Evolutionary conservation across 2,113 vertebrate genomes (phyloP).

Genomic region (Capreolus pygargus): DNA sequence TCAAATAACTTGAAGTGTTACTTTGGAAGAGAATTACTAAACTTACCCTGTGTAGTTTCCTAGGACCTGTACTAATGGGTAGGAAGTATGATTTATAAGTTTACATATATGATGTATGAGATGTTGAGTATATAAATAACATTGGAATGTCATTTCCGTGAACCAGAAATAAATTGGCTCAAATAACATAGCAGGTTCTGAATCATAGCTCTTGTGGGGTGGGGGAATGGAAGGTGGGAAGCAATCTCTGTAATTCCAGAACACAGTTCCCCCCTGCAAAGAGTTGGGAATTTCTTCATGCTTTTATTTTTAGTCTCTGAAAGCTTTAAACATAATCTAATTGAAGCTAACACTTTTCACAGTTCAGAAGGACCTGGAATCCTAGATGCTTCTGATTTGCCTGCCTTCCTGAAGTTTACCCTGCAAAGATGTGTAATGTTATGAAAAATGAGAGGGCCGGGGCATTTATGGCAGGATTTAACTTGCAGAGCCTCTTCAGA

Average conservation of each 20-base stretch:
- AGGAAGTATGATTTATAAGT: background rate
- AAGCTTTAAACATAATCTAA: background rate
- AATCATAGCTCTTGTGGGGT: background rate
- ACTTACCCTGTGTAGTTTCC: background rate
- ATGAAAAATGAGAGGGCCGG: background rate
- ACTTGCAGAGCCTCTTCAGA: background rate
- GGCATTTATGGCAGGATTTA: background rate
- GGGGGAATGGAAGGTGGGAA: background rate
- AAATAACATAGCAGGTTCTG: background rate
- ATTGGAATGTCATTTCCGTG: background rate
- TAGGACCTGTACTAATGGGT: background rate
- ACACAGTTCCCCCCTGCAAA: background rate
- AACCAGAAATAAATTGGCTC: background rate
- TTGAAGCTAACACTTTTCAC: background rate
- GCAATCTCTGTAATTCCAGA: conserved; percentile 18
- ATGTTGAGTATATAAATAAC: conserved; percentile 58
- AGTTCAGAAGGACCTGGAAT: background rate
- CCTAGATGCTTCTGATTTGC: background rate
- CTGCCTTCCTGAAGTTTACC: background rate
- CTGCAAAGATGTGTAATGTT: background rate
- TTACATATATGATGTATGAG: background rate
- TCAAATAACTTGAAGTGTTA: conserved; percentile 50
- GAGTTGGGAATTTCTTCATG: background rate
- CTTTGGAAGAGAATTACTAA: conserved; percentile 38
- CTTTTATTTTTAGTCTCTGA: background rate